Evolutionary conservation across 1,140 invertebrate genomes (phyloP), one percentile per base, ranked within the genome.

Genomic region (Ptiloglossa arizonensis): DNA sequence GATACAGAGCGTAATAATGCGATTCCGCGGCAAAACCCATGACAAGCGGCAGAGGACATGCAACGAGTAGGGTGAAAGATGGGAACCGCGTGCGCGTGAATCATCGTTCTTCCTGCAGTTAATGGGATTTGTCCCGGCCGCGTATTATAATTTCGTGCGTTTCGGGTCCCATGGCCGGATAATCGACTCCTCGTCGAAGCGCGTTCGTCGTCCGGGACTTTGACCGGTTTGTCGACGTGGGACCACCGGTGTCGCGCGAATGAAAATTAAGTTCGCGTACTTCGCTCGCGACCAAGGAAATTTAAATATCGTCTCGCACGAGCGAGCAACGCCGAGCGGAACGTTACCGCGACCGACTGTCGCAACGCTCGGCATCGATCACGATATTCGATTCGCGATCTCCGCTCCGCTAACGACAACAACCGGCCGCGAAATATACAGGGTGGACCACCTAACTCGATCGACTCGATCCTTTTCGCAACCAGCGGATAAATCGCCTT

Each of bases 71-170:
- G 66, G 59, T 72, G 66, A 62, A 63, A 73, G 69, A 73, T 84
- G 63, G 69, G 52, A n/a, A 79, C 71, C 22, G 41, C 77, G 54
- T 79, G 19, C 48, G 69, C n/a, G 57, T 85, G 83, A 85, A 78
- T 85, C 83, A 85, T 67, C 82, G 68, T 68, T 67, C 73, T 81
- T 85, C 82, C 79, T 85, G 79, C 52, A 13, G 46, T 71, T 81
- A 85, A 85, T 81, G 79, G 70, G 79, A 85, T 81, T 79, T 80
- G 24, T 27, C 41, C 48, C 52, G 15, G 48, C 38, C n/a, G 68
- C 62, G 24, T 48, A 32, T 73, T 70, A 77, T 64, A 69, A 84
- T 68, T 64, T 41, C 59, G 41, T 22, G 35, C 29, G 27, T 63
- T 67, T 54, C 29, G 15, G n/a, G 17, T 9, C 3, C 57, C 56